Conservation (phyloP, 2,888 invertebrate genomes). For the Rapana venosa region DNA sequence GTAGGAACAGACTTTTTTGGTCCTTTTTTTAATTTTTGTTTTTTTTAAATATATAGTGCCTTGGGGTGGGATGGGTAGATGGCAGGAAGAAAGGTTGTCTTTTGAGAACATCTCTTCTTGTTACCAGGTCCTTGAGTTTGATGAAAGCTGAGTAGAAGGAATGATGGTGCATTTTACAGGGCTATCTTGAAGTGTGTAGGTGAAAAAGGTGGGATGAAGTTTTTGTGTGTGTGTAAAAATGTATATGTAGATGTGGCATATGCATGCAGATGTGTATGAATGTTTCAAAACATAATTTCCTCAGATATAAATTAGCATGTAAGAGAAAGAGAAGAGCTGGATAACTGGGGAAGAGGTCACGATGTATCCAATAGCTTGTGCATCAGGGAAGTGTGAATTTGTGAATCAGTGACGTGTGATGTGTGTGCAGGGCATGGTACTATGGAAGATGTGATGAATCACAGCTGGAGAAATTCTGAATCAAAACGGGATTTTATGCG, state of each 20-base stretch:
- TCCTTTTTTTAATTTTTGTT: neutral
- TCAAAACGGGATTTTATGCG: conserved; percentile 68
- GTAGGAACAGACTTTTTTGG: conserved; percentile 79
- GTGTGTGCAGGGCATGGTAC: conserved; percentile 80
- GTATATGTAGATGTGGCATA: neutral
- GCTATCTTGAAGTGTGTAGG: too few relatives aligned
- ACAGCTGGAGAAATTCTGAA: conserved; percentile 74
- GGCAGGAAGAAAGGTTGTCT: too few relatives aligned
- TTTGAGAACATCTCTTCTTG: too few relatives aligned
- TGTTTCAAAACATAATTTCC: neutral
- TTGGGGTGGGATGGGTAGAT: too few relatives aligned
- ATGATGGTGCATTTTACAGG: neutral
- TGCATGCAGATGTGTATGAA: neutral
- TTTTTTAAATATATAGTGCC: neutral
- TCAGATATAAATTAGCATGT: too few relatives aligned
- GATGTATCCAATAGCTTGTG: neutral
- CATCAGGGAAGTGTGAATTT: too few relatives aligned
- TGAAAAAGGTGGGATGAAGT: too few relatives aligned
- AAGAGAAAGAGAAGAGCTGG: neutral
- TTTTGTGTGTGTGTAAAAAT: neutral
- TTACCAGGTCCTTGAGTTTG: neutral
- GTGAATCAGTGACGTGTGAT: conserved; percentile 34
- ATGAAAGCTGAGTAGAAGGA: neutral
- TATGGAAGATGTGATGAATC: conserved; percentile 84
- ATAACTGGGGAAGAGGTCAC: neutral